Base-by-base conservation (phyloP, 2,888 invertebrate genomes). In the Synergus umbraculus region DNA sequence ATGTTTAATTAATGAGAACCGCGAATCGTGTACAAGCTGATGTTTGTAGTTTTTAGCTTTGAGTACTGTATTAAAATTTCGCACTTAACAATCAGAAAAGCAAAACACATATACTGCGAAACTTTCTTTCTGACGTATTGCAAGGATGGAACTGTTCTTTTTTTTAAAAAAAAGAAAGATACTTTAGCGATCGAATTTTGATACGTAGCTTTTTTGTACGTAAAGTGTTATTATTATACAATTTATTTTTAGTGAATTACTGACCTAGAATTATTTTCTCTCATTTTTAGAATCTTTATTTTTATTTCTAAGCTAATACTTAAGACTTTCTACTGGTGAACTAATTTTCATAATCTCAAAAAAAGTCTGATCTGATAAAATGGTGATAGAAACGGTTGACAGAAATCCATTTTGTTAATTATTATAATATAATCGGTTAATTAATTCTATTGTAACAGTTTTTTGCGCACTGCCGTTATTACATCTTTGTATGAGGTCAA, bases 211-310 rank as follows among this genome's bases (percentile, higher is more conserved):
- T 54, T 73, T 73, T 54, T 54, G 49, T 73, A 73, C 10, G 73
- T 69, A 73, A 73, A 41, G n/a, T 73, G 49, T 73, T 73, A 73
- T 37, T 37, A 73, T 73, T 73, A 54, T 73, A 73, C 73, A 73
- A 29, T 73, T 10, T 73, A 73, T 73, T 73, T 29, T 73, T 54
- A 73, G 37, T 37, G 49, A 54, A 58, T 15, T 58, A 73, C 73
- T 15, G 73, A 73, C 12, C 49, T 73, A 73, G 46, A 49, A 49
- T 69, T 54, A 49, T n/a, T 1, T 66, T 63, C 13, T 63, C 63
- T 63, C 63, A 18, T 44, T 66, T 64, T 12, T 1, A 66, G 41
- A 18, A 66, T 46, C 49, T 37, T 73, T 54, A 15, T 73, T 29
- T 49, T 73, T 18, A 49, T 46, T 49, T 15, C 46, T 54, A 73